Conservation (phyloP, 2,888 invertebrate species). For the Pocota personata region DNA sequence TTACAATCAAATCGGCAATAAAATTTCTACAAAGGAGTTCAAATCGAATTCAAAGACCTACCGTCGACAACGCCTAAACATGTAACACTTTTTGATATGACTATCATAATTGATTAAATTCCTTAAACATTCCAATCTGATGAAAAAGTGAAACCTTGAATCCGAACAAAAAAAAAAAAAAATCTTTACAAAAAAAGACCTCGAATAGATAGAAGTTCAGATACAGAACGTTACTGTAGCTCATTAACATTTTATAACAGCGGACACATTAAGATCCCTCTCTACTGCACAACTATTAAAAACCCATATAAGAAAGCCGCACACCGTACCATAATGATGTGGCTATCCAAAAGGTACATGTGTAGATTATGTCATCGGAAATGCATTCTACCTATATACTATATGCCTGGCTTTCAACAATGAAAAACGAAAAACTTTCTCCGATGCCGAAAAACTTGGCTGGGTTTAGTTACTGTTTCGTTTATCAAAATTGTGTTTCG, state of each 20-base stretch:
- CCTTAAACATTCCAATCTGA: background rate
- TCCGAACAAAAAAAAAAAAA: background rate
- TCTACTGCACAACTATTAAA: constrained; percentile 24
- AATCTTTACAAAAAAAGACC: background rate
- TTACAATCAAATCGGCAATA: background rate
- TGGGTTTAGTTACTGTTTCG: background rate
- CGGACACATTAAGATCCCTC: background rate
- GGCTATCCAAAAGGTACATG: background rate
- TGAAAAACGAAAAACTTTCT: constrained; percentile 4
- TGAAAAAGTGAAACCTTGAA: background rate
- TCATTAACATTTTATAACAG: constrained; percentile 24
- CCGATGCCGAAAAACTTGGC: background rate
- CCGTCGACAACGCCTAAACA: background rate
- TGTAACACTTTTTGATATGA: background rate
- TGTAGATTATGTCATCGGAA: constrained; percentile 29
- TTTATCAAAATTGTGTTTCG: background rate
- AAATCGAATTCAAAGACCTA: constrained; percentile 6
- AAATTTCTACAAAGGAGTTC: background rate
- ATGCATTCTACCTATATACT: constrained; percentile 26
- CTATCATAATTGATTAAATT: constrained; percentile 28
- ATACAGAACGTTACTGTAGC: background rate
- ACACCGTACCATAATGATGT: constrained; percentile 3
- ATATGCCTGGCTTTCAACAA: background rate
- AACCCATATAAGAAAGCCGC: constrained; percentile 14
- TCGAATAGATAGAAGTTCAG: background rate